These are phyloP conservation scores for Cataglyphis livida DNA, from an alignment of 2,888 invertebrate species.

Conservation along the genomic window DNA sequence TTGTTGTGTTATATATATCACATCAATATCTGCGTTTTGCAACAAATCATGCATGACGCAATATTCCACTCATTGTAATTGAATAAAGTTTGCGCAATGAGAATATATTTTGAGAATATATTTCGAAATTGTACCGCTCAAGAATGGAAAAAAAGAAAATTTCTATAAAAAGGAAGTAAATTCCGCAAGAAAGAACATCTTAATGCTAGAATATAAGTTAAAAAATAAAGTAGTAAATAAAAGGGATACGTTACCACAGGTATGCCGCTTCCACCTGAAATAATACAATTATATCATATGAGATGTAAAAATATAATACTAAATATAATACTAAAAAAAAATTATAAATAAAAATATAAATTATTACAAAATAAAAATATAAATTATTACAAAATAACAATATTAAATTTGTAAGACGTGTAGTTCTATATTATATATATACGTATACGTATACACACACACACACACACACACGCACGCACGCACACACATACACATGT, in stretches of 20 bases:
- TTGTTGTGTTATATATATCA: conserved; percentile 13
- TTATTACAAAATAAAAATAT: no score
- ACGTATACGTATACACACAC: neutral
- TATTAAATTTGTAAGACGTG: neutral
- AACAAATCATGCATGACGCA: conserved; percentile 66
- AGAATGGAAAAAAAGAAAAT: conserved; percentile 57
- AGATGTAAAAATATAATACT: conserved; percentile 7
- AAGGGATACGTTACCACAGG: conserved; percentile 85
- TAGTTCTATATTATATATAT: neutral
- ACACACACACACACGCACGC: no score
- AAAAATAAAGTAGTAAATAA: conserved; percentile 66
- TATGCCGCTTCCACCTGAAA: conserved; percentile 83
- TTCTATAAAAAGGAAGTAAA: conserved; percentile 56
- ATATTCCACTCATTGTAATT: conserved; percentile 54
- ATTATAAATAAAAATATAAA: neutral
- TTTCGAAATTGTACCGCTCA: conserved; percentile 35
- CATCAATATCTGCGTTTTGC: conserved; percentile 29
- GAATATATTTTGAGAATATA: neutral
- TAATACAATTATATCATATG: conserved; percentile 11
- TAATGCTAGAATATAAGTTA: conserved; percentile 50
- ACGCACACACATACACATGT: no score
- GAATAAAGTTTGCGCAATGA: conserved; percentile 55
- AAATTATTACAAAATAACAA: no score
- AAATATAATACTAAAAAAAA: neutral
- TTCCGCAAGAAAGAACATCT: conserved; percentile 51